A percentile compares a stretch with the other conserved stretches of the same genome.
Conservation (phyloP, 2,797 vertebrate species). For the Acipenser ruthenus region DNA sequence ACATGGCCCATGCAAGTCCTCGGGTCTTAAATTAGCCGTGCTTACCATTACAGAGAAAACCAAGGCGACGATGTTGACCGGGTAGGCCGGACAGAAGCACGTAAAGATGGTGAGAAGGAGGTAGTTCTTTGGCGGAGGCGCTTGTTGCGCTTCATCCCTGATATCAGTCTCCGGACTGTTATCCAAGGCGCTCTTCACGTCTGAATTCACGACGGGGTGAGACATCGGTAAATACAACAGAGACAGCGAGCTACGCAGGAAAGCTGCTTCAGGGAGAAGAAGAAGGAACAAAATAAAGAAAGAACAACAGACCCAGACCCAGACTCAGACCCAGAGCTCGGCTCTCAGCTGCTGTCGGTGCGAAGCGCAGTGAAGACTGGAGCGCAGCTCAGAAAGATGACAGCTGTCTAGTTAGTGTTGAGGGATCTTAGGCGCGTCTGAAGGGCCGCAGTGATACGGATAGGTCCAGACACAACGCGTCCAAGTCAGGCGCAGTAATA, state of each 20-base stretch:
- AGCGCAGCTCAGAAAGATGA: too few species aligned
- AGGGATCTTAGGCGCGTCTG: too few species aligned
- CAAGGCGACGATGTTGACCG: constrained; percentile 74
- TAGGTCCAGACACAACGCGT: too few species aligned
- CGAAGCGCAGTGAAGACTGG: too few species aligned
- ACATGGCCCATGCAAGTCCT: neutral
- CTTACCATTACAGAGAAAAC: constrained; percentile 76
- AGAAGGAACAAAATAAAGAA: neutral
- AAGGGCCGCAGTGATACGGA: too few species aligned
- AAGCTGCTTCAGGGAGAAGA: neutral
- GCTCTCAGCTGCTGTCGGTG: too few species aligned
- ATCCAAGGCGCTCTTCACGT: constrained; percentile 63
- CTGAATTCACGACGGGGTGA: constrained; percentile 42
- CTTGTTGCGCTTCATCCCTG: constrained; percentile 45
- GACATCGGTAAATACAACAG: constrained; percentile 46
- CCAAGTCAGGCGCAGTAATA: too few species aligned
- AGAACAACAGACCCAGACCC: neutral
- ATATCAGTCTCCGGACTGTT: constrained; percentile 50
- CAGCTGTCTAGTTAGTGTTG: too few species aligned
- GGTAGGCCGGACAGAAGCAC: constrained; percentile 76
- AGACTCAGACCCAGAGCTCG: too few species aligned
- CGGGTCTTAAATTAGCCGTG: constrained; percentile 27
- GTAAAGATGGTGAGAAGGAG: constrained; percentile 69
- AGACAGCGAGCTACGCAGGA: neutral
- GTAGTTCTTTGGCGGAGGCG: constrained; percentile 53